Conservation (phyloP, 2,888 invertebrate species). For the Exocentrus adspersus region DNA sequence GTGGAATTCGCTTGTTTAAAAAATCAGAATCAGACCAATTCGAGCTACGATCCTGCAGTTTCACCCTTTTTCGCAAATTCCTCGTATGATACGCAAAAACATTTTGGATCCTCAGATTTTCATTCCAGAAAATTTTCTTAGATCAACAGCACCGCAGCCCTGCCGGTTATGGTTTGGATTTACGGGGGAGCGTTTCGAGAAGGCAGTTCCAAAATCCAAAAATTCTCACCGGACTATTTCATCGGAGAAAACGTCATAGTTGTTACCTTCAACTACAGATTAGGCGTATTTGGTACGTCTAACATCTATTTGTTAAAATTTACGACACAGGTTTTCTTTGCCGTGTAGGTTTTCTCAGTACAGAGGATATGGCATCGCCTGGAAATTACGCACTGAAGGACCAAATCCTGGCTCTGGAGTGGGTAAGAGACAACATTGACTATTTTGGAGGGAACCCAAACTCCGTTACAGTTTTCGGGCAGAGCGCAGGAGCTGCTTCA, state of each 20-base stretch:
- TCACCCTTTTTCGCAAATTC: too few relatives aligned
- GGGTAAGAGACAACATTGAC: slow-evolving; percentile 48
- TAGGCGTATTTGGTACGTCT: slow-evolving; percentile 55
- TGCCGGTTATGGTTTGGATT: slow-evolving; percentile 56
- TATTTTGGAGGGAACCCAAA: slow-evolving; percentile 48
- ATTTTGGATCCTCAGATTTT: too few relatives aligned
- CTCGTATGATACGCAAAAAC: too few relatives aligned
- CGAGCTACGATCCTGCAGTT: too few relatives aligned
- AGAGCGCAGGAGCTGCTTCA: slow-evolving; percentile 51
- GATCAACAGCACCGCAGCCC: slow-evolving; percentile 15
- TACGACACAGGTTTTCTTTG: too few relatives aligned
- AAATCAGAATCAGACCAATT: too few relatives aligned
- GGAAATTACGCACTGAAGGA: slow-evolving; percentile 53
- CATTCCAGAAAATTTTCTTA: slow-evolving; percentile 18
- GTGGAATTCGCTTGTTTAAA: slow-evolving; percentile 21
- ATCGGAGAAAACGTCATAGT: slow-evolving; percentile 52
- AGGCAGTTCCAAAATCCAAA: slow-evolving; percentile 46
- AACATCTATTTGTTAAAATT: too few relatives aligned
- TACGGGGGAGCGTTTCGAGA: slow-evolving; percentile 51
- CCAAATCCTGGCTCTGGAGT: slow-evolving; percentile 49
- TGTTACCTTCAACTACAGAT: slow-evolving; percentile 53
- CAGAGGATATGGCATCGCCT: slow-evolving; percentile 48
- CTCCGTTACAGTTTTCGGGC: slow-evolving; percentile 50
- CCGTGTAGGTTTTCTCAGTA: slow-evolving; percentile 47
- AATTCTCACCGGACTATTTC: slow-evolving; percentile 52